Evolutionary conservation across 2,888 invertebrate species (phyloP), one percentile per base, ranked within the genome.

Genomic region (Leptarthrus brevirostris): DNA sequence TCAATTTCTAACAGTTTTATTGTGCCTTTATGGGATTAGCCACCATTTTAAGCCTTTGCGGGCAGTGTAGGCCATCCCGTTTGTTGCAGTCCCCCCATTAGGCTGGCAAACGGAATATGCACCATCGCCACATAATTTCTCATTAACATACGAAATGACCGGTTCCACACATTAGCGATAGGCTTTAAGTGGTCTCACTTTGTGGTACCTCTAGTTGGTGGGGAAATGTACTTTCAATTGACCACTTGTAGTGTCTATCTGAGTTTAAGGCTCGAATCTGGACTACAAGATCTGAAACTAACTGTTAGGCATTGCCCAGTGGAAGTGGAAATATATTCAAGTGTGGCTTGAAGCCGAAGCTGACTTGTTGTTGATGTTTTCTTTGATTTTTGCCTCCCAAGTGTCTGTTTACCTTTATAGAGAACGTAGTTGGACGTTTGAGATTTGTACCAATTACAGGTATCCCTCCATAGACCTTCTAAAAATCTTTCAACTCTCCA

Each of bases 31-130:
- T 26, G 49, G 16, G 18, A n/a, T 8, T 6, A 52, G 18, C 52
- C 69, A 69, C 69, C 69, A 69, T 69, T 69, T 69, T 69, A 69
- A 52, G 18, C 30, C 10, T 8, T 20, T 66, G 64, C n/a, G 34
- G 52, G 5, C 47, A 47, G 26, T 14, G 10, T 24, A 22, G 26
- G 24, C 44, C 44, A 66, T 34, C 64, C 44, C 44, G 44, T 66
- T 44, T 66, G 64, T 47, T 24, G 24, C 24, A 24, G 40, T 14
- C 69, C 52, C 30, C 22, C 52, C 69, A 52, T 69, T 69, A 69
- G 69, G 24, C 6, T 47, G 12, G 52, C 34, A n/a, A 52, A 52
- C 49, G 18, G 24, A 69, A 44, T 69, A n/a, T 52, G 24, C 52
- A 26, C 34, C 20, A 44, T 20, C 52, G 52, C 6, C 49, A 52